Base-by-base conservation (phyloP, 2,888 invertebrate genomes). In the Conistra vaccinii region DNA sequence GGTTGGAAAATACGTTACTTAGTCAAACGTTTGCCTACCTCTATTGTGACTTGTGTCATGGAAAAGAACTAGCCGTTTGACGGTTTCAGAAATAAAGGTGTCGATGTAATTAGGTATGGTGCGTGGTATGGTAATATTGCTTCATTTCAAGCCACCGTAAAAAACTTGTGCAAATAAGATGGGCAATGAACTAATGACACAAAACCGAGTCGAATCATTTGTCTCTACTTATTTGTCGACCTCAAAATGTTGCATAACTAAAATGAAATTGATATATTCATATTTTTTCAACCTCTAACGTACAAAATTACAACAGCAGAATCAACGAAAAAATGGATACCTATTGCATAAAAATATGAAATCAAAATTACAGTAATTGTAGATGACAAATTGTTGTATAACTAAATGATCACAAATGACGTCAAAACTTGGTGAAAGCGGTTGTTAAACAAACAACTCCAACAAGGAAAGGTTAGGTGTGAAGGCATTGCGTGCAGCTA, bases 401-500 rank as follows among this genome's bases (percentile, higher is more conserved):
- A 63, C 66, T 35, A 26, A 73, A 58, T 60, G 57, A 20, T 23
- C 23, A 60, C 29, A 65, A 58, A 65, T 53, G 55, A 55, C 32
- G 53, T 26, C 48, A 35, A 53, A 53, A 60, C 60, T 55, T 39
- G 63, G 70, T 79, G 79, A 82, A 78, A 73, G 79, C 61, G 32
- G 60, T 75, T 61, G 72, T 63, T 70, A 68, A 60, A 62, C 58
- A 66, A 81, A 55, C 45, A 72, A 61, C 42, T 61, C 10, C 29
- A 61, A 79, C 62, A 48, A 80, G 66, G 67, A 81, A 81, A 86
- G 86, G 88, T 76, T 76, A 78, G 63, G 68, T 67, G 86, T 81
- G 79, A 86, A 86, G 78, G 81, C 69, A 32, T 86, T 67, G 86
- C 86, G 88, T 86, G 86, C 77, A 62, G 79, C 69, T 82, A 84